phyloP scores from a whole-genome alignment of 2,113 vertebrate genomes.

The Myxocyprinus asiaticus region DNA sequence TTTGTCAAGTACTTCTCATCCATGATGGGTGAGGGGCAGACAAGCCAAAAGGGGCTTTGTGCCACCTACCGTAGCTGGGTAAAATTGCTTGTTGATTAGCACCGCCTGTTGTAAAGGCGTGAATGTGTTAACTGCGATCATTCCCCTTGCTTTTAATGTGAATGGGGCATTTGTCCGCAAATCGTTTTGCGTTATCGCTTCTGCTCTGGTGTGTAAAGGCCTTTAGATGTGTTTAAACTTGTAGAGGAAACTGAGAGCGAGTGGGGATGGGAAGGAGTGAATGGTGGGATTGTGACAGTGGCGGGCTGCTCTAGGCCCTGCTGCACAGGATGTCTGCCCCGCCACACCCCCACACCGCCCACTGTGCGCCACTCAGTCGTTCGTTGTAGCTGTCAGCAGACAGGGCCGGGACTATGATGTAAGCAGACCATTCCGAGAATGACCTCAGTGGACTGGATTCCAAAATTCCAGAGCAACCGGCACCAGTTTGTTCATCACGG shows the following conservation, averaged over 20 bases:
- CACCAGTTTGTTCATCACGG: slow-evolving; percentile 44
- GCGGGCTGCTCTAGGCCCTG: slow-evolving; percentile 7
- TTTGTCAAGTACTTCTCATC: too few species aligned
- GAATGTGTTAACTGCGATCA: too few species aligned
- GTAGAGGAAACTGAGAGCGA: slow-evolving; percentile 11
- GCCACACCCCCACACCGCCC: neutral
- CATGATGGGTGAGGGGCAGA: too few species aligned
- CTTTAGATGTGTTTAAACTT: slow-evolving; percentile 34
- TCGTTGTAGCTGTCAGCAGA: slow-evolving; percentile 24
- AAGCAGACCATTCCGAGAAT: slow-evolving; percentile 53
- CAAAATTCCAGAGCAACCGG: slow-evolving; percentile 47
- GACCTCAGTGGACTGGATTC: slow-evolving; percentile 57
- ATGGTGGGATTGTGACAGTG: slow-evolving; percentile 46
- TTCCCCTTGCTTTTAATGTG: too few species aligned
- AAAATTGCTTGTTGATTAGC: too few species aligned
- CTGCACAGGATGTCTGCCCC: slow-evolving; percentile 39
- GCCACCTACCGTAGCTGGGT: too few species aligned
- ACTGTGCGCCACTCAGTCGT: neutral
- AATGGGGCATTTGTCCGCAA: too few species aligned
- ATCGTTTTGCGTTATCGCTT: too few species aligned
- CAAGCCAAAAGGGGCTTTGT: too few species aligned
- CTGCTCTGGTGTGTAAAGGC: too few species aligned
- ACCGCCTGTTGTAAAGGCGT: too few species aligned
- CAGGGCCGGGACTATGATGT: slow-evolving; percentile 47
- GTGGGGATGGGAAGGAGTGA: slow-evolving; percentile 30